Evolutionary conservation across 2,113 vertebrate species (phyloP), one percentile per base, ranked within the genome.

Genomic region (Hiodon alosoides): DNA sequence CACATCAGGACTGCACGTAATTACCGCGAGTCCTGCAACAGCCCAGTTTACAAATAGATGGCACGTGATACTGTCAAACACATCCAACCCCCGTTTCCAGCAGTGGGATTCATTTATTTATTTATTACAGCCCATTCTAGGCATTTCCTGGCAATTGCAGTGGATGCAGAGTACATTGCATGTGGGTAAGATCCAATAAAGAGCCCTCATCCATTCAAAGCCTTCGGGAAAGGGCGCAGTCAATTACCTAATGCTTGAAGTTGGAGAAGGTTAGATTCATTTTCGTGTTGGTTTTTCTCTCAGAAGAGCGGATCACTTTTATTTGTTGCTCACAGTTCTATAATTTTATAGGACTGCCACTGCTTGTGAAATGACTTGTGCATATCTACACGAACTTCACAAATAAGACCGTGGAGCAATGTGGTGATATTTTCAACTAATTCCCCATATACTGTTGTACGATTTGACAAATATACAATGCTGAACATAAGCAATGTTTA

Each of bases 141-240:
- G 47, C 70, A 83, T 91, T 92, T 91, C 88, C 85, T 77, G 91
- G 84, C 89, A 91, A 90, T 91, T 89, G 88, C 84, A 86, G 83
- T 88, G 85, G 87, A 82, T 83, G 81, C 85, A 85, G 83, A 86
- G 86, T 83, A 84, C 84, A 83, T 84, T 84, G 85, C 82, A 87
- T 90, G 89, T 87, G 90, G 86, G 87, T 87, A 89, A 90, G 88
- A 86, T 88, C 89, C 89, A 90, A 89, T 91, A 90, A 89, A 90
- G 87, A 86, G 90, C 86, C 86, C 86, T 91, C 89, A 91, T 90
- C 91, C 90, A 91, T 90, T 88, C 91, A 90, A 89, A 88, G 89
- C 89, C 91, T 91, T 89, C 89, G 89, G 87, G 87, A 92, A 87
- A 92, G 31, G 89, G 89, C 89, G 89, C 89, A 91, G 87, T 91